Evolutionary conservation across 2,113 vertebrate genomes (phyloP), one percentile per base, ranked within the genome.

Genomic region (Nothoprocta pentlandii): DNA sequence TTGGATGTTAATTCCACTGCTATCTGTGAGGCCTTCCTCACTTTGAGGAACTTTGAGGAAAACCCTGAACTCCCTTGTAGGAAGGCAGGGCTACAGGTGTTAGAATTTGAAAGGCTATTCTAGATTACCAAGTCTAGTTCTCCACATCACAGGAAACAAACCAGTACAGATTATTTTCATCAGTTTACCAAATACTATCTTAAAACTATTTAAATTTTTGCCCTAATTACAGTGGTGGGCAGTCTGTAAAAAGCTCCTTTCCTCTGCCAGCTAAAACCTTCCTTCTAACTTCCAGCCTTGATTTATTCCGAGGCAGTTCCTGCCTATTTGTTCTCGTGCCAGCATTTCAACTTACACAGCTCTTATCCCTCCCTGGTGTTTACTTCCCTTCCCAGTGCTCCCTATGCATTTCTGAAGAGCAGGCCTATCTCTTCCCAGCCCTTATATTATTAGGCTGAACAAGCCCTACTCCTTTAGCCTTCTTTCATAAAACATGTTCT

Each of bases 251-350:
- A 58, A 85, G 17, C 59, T 89, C 63, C 67, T 93, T 85, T 80
- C 49, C 78, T 91, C 95, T 85, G 44, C 22, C 75, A 54, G 84
- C 62, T 73, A 62, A 91, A 94, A 96, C 87, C 91, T 92, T 95
- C 70, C 67, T 82, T 97, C 91, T 74, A 92, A 95, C 93, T 96
- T 95, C 81, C 91, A 96, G 81, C 79, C 87, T 85, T 89, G 87
- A 96, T 95, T 95, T 96, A 96, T 97, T 96, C 91, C 82, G 89
- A 95, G 89, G 87, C 93, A 82, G 94, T 82, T 92, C 92, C 94
- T 94, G 94, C 92, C 91, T 95, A 96, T 95, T 94, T 97, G 96
- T 97, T 96, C 96, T 91, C 87, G 94, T 95, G 96, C 96, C 96
- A 97, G 75, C 87, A 91, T 95, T 97, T 94, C 96, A 96, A 95